Conservation (phyloP, 2,888 invertebrate species). For the Acanthosepion lycidas region DNA sequence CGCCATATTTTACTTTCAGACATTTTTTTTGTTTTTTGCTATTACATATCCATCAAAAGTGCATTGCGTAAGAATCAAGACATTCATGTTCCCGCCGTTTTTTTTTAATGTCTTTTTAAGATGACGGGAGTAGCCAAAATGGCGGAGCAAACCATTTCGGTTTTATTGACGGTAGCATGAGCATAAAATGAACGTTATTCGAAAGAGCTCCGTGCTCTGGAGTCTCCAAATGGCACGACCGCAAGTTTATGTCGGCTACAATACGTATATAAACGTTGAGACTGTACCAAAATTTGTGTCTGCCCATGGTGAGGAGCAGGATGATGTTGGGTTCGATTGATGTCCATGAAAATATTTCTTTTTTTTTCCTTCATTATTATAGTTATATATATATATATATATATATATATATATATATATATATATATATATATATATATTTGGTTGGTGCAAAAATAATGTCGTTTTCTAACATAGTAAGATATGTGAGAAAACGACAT, state of each 20-base stretch:
- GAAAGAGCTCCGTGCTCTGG: not conserved
- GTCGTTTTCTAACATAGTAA: too few relatives aligned
- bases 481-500: too few relatives aligned
- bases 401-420: too few relatives aligned
- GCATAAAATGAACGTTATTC: conserved; percentile 33
- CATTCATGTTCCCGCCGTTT: not conserved
- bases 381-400: too few relatives aligned
- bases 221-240: not conserved
- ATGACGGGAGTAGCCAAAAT: not conserved
- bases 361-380: not conserved
- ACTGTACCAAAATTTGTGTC: not conserved
- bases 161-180: not conserved
- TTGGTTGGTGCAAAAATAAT: too few relatives aligned
- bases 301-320: not conserved
- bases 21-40: not conserved
- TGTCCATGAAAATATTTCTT: not conserved
- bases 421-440: too few relatives aligned
- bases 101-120: not conserved
- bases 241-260: not conserved
- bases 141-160: not conserved
- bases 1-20: not conserved
- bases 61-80: not conserved
- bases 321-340: not conserved
- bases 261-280: not conserved
- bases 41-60: conserved; percentile 8